Base-by-base conservation (phyloP, 2,888 invertebrate species). In the Escarpia spicata region DNA sequence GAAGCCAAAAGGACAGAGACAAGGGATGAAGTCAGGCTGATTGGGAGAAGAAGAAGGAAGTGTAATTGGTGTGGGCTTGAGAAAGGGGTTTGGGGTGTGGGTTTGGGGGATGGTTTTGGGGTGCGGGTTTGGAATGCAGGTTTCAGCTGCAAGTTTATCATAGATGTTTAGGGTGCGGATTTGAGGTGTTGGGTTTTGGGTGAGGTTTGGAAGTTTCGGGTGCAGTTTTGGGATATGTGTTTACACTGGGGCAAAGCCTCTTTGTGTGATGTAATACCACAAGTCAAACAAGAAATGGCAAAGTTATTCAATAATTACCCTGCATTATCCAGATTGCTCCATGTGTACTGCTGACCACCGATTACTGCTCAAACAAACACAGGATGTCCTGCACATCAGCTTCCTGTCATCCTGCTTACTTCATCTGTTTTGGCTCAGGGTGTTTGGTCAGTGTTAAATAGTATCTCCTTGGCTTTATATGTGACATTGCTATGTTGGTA, bases 251-350 rank as follows among this genome's bases (percentile, higher is more conserved):
- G 37, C 15, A 52, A 9, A 52, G 6, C 75, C 26, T 12, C 52
- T 75, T 19, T n/a, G 6, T 3, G 26, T 75, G 0, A 75, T 26
- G 26, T 75, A 75, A 75, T 26, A 75, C 75, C 75, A 75, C 75
- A 75, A 75, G 26, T 75, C 6, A 19, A 26, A 75, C 75, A 26
- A 19, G 52, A 52, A 52, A 52, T 15, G 9, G 52, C 52, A 52
- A 26, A 75, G 6, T 26, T 75, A 75, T n/a, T n/a, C 26, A 15
- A 26, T 75, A 26, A 75, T 26, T 19, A 75, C 75, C 75, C 75
- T 75, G 75, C 75, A 75, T 75, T 75, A 75, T n/a, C 75, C 75
- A 75, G 75, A 75, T 75, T 75, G 75, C 75, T 75, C 19, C n/a
- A n/a, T 26, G 6, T 75, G 75, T 19, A 75, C 75, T 26, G 75